A percentile compares a stretch with the other conserved stretches of the same genome.
phyloP scores from a whole-genome alignment of 2,888 invertebrate species.

The Kuschelorhynchus macadamiae region DNA sequence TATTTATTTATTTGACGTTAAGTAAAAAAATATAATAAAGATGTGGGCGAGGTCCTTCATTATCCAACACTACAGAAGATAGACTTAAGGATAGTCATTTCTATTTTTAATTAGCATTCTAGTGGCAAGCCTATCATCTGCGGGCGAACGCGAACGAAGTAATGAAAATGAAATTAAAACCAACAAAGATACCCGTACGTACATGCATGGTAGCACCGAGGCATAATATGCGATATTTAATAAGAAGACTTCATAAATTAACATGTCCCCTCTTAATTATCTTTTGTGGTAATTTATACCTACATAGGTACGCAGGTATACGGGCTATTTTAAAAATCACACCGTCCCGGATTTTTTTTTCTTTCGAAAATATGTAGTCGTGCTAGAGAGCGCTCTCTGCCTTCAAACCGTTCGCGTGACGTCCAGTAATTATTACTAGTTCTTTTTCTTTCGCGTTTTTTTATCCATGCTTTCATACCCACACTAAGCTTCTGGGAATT shows the following conservation, averaged over 20 bases:
- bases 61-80: no score
- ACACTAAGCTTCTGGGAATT: constrained; percentile 27
- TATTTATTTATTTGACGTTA: no score
- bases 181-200: constrained; percentile 16
- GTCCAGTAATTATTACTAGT: constrained; percentile 42
- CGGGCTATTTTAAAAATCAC: constrained; percentile 33
- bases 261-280: constrained; percentile 41
- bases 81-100: constrained; percentile 22
- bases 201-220: constrained; percentile 13
- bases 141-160: constrained; percentile 10
- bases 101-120: constrained; percentile 19
- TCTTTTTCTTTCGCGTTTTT: constrained; percentile 28
- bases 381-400: constrained; percentile 23
- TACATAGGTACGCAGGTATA: constrained; percentile 18
- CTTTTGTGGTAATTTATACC: constrained; percentile 43
- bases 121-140: constrained; percentile 12
- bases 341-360: constrained; percentile 24
- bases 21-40: no score
- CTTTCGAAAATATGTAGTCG: constrained; percentile 33
- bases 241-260: constrained; percentile 41
- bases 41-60: no score
- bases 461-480: no score
- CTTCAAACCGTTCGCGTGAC: constrained; percentile 42
- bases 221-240: constrained; percentile 39
- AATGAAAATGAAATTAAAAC: constrained; percentile 35